Evolutionary conservation across 1,140 invertebrate species (phyloP).

Genomic region (Schlechtendalia chinensis): DNA sequence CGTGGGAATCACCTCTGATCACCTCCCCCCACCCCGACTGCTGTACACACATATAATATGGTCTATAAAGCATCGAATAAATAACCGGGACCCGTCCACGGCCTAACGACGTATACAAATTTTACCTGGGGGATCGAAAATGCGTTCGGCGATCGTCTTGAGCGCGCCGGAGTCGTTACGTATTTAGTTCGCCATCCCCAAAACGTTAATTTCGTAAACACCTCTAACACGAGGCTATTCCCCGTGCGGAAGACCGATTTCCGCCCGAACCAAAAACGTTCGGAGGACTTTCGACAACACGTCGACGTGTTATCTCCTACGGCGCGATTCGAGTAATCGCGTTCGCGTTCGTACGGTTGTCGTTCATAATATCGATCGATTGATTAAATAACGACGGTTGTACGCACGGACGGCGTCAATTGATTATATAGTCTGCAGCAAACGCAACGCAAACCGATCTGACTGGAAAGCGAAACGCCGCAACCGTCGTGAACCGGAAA

Average conservation of each 20-base stretch:
- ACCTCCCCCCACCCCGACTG: too few species aligned
- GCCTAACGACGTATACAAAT: constrained; percentile 23
- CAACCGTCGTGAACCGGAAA: not conserved
- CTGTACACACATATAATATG: too few species aligned
- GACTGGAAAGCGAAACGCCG: not conserved
- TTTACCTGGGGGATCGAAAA: constrained; percentile 13
- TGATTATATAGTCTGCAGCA: not conserved
- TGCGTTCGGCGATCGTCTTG: not conserved
- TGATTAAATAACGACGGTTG: too few species aligned
- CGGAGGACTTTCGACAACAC: not conserved
- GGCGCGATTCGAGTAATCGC: too few species aligned
- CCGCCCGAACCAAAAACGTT: not conserved
- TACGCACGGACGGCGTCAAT: not conserved
- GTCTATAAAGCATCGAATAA: not conserved
- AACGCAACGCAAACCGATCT: not conserved
- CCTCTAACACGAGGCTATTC: not conserved
- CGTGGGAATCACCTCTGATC: too few species aligned
- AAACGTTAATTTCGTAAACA: constrained; percentile 1
- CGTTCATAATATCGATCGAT: too few species aligned
- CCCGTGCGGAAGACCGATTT: not conserved
- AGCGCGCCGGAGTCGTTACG: not conserved
- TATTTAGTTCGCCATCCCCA: constrained; percentile 22
- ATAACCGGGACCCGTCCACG: not conserved
- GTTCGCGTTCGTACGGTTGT: too few species aligned
- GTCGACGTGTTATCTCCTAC: too few species aligned